Base-by-base conservation (phyloP, 2,113 vertebrate species). In the Haemorhous mexicanus region DNA sequence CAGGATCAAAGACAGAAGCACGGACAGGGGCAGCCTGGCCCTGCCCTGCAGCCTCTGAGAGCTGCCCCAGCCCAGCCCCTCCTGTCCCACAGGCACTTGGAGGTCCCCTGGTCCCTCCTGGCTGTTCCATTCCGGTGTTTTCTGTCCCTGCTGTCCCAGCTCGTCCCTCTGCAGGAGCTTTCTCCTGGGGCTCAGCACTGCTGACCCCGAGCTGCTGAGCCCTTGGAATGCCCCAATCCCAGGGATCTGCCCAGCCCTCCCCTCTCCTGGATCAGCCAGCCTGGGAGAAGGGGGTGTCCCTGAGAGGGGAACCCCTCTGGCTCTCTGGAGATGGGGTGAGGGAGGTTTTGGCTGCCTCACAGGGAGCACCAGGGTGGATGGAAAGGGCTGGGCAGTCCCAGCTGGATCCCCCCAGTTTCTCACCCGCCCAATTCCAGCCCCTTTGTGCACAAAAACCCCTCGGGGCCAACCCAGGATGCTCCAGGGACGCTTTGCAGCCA, bases 271-370 rank as follows among this genome's bases (percentile, higher is more conserved):
- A 14, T 11, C 81, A 81, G 35, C 28, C 87, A 33, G 68, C 10
- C 81, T 67, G 73, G 53, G 50, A 68, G 90, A 28, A 90, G 75
- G 88, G 85, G 90, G 67, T 0, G 35, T 69, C 59, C 63, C 27
- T 46, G 17, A 8, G 53, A n/a, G 2, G 3, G 52, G 74, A 94
- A 55, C 23, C 68, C 72, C 72, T 80, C 3, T 11, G 64, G 39
- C 68, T 44, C 35, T 30, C 72, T 1, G 0, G 2, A 20, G 37
- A 6, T 1, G 5, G 13, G 3, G 23, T 14, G 13, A 0, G 6
- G 56, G 1, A 6, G n/a, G 22, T 7, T 85, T 59, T 17, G 66
- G 73, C 91, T 56, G 85, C 85, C 58, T 44, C 58, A 37, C 15
- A 33, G 73, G n/a, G 46, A 28, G 27, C 44, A 15, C 43, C 46